phyloP scores from a whole-genome alignment of 2,797 vertebrate species.

The Pipistrellus kuhlii region DNA sequence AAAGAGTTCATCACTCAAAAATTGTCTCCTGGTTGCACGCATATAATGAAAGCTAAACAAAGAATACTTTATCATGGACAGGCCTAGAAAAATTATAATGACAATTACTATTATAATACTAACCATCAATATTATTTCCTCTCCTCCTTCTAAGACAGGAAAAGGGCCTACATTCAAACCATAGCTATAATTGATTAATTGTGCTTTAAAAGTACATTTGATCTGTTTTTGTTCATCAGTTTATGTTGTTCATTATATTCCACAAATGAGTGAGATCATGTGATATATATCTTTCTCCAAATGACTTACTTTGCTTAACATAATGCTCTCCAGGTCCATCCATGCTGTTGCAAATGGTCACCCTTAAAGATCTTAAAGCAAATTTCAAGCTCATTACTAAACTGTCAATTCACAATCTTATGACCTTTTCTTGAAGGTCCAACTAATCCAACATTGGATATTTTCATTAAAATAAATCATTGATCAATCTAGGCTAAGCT shows the following conservation, averaged over 20 bases:
- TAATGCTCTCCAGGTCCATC: too few relatives aligned
- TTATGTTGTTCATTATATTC: too few relatives aligned
- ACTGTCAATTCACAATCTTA: not conserved
- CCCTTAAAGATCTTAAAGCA: not conserved
- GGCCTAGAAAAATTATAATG: not conserved
- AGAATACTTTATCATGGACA: not conserved
- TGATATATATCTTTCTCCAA: too few relatives aligned
- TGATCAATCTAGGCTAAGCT: not conserved
- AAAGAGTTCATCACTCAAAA: not conserved
- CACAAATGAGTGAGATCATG: too few relatives aligned
- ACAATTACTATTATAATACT: not conserved
- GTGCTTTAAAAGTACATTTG: not conserved
- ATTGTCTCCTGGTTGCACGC: not conserved
- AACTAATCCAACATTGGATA: not conserved
- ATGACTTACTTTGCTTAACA: too few relatives aligned
- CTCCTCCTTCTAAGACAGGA: not conserved
- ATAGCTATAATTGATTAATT: not conserved
- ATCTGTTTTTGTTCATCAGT: too few relatives aligned
- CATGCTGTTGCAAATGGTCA: too few relatives aligned
- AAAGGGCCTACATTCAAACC: not conserved
- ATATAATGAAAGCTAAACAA: constrained; percentile 8
- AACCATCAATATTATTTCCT: not conserved
- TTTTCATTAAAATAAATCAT: not conserved
- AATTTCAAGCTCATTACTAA: not conserved
- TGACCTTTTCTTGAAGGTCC: not conserved